Evolutionary conservation across 2,113 vertebrate genomes (phyloP), one percentile per base, ranked within the genome.

Genomic region (Hystrix cristata): DNA sequence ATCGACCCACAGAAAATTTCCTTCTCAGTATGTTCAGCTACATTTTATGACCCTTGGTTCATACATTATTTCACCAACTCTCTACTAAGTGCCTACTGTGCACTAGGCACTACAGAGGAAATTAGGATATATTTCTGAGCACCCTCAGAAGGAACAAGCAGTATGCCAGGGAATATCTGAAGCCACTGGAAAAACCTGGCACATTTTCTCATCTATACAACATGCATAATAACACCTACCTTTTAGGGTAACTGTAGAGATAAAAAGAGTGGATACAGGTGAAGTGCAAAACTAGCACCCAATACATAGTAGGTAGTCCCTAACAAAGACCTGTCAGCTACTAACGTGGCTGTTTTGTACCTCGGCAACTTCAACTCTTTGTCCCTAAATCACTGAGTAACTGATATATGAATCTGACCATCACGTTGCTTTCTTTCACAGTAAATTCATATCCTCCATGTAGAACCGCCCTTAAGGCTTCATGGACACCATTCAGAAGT

Each of bases 151-250:
- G 9, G 79, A n/a, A 5, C 4, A n/a, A 72, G n/a, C 21, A 76
- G 23, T 71, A 8, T 65, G 14, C 43, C 78, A 85, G 19, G 43
- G 5, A 88, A 51, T 48, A 57, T 7, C 51, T 43, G 31, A 92
- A 38, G 29, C 18, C 64, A 64, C 15, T 80, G 43, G 16, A 84
- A 72, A 90, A 90, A 90, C 27, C 60, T 25, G 34, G n/a, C 19
- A 79, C 62, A 72, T 34, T 31, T 38, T 94, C 38, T 94, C 67
- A 65, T 72, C 48, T 82, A 83, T 59, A 72, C 93, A 80, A 71
- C 55, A 55, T 7, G 3, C 18, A 69, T 64, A 76, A 27, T 57
- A 76, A 90, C 64, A 48, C 1, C 51, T 71, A 55, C 12, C 25
- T 79, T 65, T 78, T 53, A 59, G 60, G n/a, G 16, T 23, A 87